These are phyloP conservation scores for chimpanzee (Pan troglodytes) DNA, from an alignment of 2,113 vertebrate species.

Conservation along the genomic window NHGRI_mPanTro3-v2.1_pri NC_086016.1:34764501-34765000, in stretches of 20 bases:
- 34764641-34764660: background rate
- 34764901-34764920: background rate
- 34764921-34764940: background rate
- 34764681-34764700: background rate
- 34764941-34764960: background rate
- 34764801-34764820: background rate
- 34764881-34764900: background rate
- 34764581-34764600: too few species aligned
- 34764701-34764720: background rate
- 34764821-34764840: background rate
- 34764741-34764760: background rate
- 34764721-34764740: background rate
- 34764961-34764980: background rate
- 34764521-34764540: accelerated
- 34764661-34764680: background rate
- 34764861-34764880: background rate
- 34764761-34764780: background rate
- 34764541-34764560: too few species aligned
- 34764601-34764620: too few species aligned
- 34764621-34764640: background rate
- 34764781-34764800: background rate
- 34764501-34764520: accelerated
- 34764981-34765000: background rate
- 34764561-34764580: too few species aligned
- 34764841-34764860: background rate